phyloP scores from a whole-genome alignment of 2,797 vertebrate genomes.

The Protonibea diacanthus region DNA sequence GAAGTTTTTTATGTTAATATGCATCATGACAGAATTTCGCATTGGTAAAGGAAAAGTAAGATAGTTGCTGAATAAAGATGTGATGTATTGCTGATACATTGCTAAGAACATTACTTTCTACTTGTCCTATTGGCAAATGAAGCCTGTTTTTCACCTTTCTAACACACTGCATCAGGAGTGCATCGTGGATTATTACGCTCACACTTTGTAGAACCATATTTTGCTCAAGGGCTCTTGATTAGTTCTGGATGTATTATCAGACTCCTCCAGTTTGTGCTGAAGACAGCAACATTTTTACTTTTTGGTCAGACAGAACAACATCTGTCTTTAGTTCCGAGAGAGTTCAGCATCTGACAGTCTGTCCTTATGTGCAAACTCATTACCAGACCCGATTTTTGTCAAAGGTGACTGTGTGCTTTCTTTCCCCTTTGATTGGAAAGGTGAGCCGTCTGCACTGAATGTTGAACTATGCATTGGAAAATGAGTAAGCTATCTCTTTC shows the following conservation, averaged over 20 bases:
- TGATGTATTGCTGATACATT: neutral
- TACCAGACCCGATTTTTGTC: slow-evolving; percentile 62
- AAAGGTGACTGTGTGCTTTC: slow-evolving; percentile 63
- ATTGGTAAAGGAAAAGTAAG: neutral
- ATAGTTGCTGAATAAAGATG: neutral
- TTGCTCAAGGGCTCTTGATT: slow-evolving; percentile 1
- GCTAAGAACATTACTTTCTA: neutral
- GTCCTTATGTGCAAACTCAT: slow-evolving; percentile 51
- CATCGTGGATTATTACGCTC: neutral
- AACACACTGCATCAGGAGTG: neutral
- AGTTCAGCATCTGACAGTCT: slow-evolving; percentile 27
- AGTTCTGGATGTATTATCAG: neutral
- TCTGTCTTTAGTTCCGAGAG: neutral
- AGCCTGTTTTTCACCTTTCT: slow-evolving; percentile 8
- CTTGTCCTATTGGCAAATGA: neutral
- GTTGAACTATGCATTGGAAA: slow-evolving; percentile 59
- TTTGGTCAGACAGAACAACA: neutral
- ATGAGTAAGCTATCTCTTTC: slow-evolving; percentile 70
- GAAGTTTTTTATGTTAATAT: neutral
- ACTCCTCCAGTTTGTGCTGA: slow-evolving; percentile 6
- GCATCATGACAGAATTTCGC: neutral
- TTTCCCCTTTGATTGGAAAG: slow-evolving; percentile 74
- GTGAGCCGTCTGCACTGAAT: slow-evolving; percentile 67
- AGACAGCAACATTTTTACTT: slow-evolving; percentile 5
- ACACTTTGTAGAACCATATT: neutral